Base-by-base conservation (phyloP, 2,797 vertebrate species). In the Hemibagrus guttatus region DNA sequence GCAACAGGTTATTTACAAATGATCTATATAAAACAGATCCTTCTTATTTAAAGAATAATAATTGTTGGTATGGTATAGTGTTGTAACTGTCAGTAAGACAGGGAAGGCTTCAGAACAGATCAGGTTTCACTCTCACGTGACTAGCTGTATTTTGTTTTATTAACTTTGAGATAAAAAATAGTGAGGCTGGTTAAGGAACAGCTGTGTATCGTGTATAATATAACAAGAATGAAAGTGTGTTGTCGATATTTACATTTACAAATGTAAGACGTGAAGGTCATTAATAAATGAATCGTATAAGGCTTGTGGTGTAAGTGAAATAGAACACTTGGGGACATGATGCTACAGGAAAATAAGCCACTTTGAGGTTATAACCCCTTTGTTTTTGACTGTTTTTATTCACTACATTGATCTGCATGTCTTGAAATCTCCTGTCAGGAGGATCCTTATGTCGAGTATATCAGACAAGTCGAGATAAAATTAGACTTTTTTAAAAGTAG, bases 181-280 rank as follows among this genome's bases (percentile, higher is more conserved):
- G 12, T n/a, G 68, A 81, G 85, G 81, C 88, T 17, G 69, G 89
- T 13, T 16, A 71, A 4, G 68, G 17, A 71, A 39, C 35, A 26
- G 90, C 69, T 46, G 39, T 26, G 46, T 71, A 42, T 42, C 21
- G 8, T 21, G 3, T 42, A 39, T 71, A 23, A 35, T 2, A 64
- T 35, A 71, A 42, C 7, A 42, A 31, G 66, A 35, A 68, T 6
- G 17, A 68, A 19, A 35, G 16, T 35, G 35, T 19, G 35, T 68
- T 68, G n/a, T 68, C 35, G 16, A 68, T 35, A 16, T 68, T 35
- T 66, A 66, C 28, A 14, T 28, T 12, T 6, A 61, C 9, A 61
- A 61, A 64, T 14, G 64, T 12, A 39, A 23, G 35, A 71, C 3
- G 1, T n/a, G 12, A 49, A 13, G 13, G 23, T 49, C 11, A n/a